Conservation (phyloP, 2,888 invertebrate genomes). For the Tetrapedia diversipes region DNA sequence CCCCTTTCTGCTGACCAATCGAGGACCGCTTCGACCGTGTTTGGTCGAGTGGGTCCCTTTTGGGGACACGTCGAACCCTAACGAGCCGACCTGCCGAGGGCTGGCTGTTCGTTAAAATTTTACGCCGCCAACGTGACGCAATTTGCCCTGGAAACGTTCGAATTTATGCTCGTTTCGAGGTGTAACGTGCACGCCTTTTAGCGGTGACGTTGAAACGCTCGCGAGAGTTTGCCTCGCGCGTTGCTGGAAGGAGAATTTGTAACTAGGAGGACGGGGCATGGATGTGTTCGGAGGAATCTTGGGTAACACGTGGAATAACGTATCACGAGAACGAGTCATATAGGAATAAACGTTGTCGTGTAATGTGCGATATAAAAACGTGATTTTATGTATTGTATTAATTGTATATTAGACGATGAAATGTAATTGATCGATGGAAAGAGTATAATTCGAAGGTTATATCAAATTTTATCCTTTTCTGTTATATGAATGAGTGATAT, state of each 20-base stretch:
- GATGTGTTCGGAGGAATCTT: no score
- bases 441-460: no score
- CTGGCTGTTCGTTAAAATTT: slow-evolving; percentile 52
- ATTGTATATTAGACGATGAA: no score
- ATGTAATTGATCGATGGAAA: no score
- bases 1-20: slow-evolving; percentile 80
- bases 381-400: no score
- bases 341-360: no score
- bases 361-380: no score
- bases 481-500: no score
- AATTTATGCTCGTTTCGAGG: slow-evolving; percentile 3
- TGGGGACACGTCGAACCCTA: slow-evolving; percentile 34
- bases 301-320: no score
- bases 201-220: neutral
- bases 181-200: neutral
- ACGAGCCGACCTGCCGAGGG: slow-evolving; percentile 29
- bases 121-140: slow-evolving; percentile 26
- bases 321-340: no score
- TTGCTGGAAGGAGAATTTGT: neutral
- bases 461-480: no score
- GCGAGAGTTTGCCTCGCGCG: neutral
- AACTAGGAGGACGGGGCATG: neutral
- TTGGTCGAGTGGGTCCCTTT: slow-evolving; percentile 46
- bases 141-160: slow-evolving; percentile 19
- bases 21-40: slow-evolving; percentile 62